Evolutionary conservation across 2,113 vertebrate species (phyloP).

Genomic region (Galemys pyrenaicus): DNA sequence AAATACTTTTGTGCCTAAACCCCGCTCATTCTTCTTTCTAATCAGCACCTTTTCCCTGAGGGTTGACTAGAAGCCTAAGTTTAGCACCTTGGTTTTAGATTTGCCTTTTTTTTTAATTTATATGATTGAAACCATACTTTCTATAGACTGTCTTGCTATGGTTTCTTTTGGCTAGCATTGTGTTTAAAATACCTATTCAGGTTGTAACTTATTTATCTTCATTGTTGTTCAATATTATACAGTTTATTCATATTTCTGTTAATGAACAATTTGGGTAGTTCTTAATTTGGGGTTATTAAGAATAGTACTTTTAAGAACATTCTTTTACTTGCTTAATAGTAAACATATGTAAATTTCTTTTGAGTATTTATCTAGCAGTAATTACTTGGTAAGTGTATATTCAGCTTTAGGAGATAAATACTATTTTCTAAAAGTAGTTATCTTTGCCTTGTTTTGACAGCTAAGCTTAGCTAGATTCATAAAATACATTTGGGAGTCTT

Average conservation of each 20-base stretch:
- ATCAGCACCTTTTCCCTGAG: background rate
- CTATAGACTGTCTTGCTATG: background rate
- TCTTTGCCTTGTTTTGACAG: background rate
- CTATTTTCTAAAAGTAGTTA: background rate
- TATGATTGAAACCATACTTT: background rate
- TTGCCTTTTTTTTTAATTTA: background rate
- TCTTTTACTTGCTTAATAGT: background rate
- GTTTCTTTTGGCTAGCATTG: background rate
- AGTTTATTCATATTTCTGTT: background rate
- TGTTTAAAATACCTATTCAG: background rate
- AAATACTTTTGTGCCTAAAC: background rate
- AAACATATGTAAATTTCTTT: background rate
- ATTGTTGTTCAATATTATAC: background rate
- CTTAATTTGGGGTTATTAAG: background rate
- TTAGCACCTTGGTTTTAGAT: constrained; percentile 15
- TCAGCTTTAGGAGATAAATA: background rate
- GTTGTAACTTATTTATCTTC: background rate
- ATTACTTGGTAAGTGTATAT: background rate
- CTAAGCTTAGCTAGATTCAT: background rate
- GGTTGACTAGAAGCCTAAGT: background rate
- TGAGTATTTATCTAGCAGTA: background rate
- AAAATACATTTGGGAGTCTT: constrained; percentile 5
- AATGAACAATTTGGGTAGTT: background rate
- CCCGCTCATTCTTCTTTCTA: background rate
- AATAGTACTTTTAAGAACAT: background rate